Evolutionary conservation across 2,797 vertebrate genomes (phyloP).

Genomic region (Anisognathus igniventris): DNA sequence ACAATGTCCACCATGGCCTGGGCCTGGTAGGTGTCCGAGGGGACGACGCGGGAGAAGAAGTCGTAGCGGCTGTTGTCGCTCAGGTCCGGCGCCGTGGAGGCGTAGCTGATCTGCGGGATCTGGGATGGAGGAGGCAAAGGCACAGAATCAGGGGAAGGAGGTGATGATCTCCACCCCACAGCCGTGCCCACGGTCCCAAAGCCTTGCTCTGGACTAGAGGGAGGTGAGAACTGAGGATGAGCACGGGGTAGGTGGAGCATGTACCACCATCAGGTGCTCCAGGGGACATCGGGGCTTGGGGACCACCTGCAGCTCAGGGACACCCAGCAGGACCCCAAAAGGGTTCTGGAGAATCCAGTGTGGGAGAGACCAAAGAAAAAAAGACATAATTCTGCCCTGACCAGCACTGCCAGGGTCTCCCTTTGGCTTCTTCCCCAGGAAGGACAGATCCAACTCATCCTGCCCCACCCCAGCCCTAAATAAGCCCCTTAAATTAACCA

Average conservation of each 20-base stretch:
- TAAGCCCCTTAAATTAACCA: not conserved
- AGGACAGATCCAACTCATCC: not conserved
- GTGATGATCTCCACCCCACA: not conserved
- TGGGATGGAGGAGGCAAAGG: constrained; percentile 34
- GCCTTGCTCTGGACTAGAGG: not conserved
- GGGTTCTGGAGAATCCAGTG: fast-evolving
- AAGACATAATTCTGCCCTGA: not conserved
- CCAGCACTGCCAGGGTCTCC: not conserved
- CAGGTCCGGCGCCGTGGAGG: constrained; percentile 91
- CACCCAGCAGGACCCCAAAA: not conserved
- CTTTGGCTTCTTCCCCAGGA: not conserved
- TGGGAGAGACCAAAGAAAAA: not conserved
- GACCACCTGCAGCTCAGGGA: not conserved
- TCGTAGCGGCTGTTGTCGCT: constrained; percentile 96
- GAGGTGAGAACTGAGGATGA: not conserved
- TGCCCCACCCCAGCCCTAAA: not conserved
- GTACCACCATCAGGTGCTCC: not conserved
- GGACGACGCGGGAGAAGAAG: constrained; percentile 94
- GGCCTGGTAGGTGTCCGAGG: constrained; percentile 93
- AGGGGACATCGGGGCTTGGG: fast-evolving
- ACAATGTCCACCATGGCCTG: constrained; percentile 98
- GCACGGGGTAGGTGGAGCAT: fast-evolving
- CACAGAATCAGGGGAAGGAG: not conserved
- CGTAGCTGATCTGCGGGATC: constrained; percentile 97
- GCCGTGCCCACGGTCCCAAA: fast-evolving